These are phyloP conservation scores for Athene cunicularia DNA, from an alignment of 2,113 vertebrate genomes.

Conservation along the genomic window DNA sequence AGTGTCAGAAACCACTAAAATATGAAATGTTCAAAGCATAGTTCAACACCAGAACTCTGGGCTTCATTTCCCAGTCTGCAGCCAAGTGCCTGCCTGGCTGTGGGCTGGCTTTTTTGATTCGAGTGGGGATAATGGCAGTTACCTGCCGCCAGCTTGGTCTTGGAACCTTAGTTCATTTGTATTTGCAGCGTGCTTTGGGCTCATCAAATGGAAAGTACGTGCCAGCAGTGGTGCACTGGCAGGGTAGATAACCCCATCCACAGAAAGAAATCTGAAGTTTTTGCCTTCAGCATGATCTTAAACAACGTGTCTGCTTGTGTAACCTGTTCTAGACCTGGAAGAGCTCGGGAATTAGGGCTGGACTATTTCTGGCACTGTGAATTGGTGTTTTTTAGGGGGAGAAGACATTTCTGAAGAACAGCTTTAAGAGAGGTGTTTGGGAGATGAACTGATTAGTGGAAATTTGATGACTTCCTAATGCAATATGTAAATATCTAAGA, in stretches of 20 bases:
- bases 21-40: accelerated
- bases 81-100: background rate
- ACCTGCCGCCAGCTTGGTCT: background rate
- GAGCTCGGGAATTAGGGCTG: background rate
- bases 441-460: background rate
- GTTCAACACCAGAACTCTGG: background rate
- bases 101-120: background rate
- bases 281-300: background rate
- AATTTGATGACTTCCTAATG: background rate
- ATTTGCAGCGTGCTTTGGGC: background rate
- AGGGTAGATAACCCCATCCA: background rate
- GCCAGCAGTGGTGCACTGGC: background rate
- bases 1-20: background rate
- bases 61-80: background rate
- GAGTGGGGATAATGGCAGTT: no score
- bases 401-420: background rate
- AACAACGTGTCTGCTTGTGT: background rate
- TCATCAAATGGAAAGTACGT: background rate
- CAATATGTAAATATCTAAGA: background rate
- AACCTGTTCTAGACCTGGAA: background rate
- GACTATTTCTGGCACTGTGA: background rate
- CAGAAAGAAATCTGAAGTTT: background rate
- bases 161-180: background rate
- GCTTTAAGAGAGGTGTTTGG: background rate
- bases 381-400: background rate